Conservation (phyloP, 2,888 invertebrate species). For the Himalopsyche japonica region DNA sequence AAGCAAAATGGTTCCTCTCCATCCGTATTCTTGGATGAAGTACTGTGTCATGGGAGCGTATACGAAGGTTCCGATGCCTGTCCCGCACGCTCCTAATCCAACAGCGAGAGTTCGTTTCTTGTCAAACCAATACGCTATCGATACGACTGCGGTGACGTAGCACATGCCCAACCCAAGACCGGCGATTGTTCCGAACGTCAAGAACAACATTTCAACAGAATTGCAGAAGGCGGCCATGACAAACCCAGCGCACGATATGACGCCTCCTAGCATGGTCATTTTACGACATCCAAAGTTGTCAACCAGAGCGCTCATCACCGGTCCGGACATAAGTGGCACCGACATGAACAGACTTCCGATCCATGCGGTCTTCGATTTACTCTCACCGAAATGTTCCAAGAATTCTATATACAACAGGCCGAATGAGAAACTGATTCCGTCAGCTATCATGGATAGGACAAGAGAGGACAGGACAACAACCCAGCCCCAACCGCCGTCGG, state of each 20-base stretch:
- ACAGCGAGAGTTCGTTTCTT: constrained; percentile 84
- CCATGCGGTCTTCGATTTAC: constrained; percentile 86
- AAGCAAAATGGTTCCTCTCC: constrained; percentile 80
- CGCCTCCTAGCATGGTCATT: constrained; percentile 75
- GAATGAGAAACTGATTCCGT: constrained; percentile 92
- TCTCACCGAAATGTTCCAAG: constrained; percentile 76
- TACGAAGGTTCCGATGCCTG: constrained; percentile 86
- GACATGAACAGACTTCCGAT: constrained; percentile 89
- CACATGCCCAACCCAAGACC: constrained; percentile 83
- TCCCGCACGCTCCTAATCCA: constrained; percentile 85
- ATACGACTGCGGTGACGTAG: constrained; percentile 88
- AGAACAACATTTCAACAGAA: constrained; percentile 76
- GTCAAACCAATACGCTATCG: constrained; percentile 92
- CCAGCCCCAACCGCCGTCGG: constrained; percentile 90
- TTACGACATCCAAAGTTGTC: constrained; percentile 83
- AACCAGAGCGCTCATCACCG: constrained; percentile 81
- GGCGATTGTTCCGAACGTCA: constrained; percentile 84
- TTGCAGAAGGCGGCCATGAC: constrained; percentile 71
- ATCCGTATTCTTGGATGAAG: constrained; percentile 77
- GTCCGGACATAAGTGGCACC: constrained; percentile 83
- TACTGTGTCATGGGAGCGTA: constrained; percentile 85
- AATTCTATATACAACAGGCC: constrained; percentile 87
- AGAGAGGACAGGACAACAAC: constrained; percentile 85
- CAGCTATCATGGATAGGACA: constrained; percentile 85
- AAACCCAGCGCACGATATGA: constrained; percentile 76